Conservation (phyloP, 2,797 vertebrate genomes). For the Tragopan temminckii region DNA sequence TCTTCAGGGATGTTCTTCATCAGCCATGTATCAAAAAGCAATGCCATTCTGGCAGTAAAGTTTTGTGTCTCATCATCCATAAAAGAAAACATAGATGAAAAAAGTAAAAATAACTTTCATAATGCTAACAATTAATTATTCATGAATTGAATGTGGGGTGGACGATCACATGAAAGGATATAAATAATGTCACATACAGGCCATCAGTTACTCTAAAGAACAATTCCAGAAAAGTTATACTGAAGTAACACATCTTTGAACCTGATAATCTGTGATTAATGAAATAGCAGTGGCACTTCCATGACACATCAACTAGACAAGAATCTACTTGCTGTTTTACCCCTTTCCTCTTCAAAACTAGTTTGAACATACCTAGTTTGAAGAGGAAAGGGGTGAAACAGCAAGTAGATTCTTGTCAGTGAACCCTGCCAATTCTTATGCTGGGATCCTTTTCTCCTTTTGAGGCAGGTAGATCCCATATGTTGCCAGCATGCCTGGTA, state of each 20-base stretch:
- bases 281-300: not conserved
- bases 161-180: not conserved
- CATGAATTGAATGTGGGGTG: not conserved
- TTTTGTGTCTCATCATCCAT: not conserved
- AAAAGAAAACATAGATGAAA: not conserved
- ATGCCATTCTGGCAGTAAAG: not conserved
- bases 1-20: not conserved
- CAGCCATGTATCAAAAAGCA: not conserved
- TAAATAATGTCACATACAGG: too few species aligned
- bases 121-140: slow-evolving; percentile 30
- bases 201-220: not conserved
- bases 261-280: not conserved
- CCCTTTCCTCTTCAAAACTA: too few species aligned
- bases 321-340: not conserved
- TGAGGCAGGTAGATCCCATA: too few species aligned
- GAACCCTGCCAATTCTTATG: too few species aligned
- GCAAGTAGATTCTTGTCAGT: too few species aligned
- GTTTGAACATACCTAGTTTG: too few species aligned
- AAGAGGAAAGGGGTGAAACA: too few species aligned
- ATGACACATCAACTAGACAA: not conserved
- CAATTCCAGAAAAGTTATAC: not conserved
- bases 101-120: not conserved
- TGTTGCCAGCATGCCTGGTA: too few species aligned
- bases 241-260: not conserved
- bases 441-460: too few species aligned